Percentiles rank a stretch among this genome's conserved stretches.
Evolutionary conservation across 1,140 invertebrate genomes (phyloP).

Genomic region (fruit fly (Drosophila melanogaster)): DNA sequence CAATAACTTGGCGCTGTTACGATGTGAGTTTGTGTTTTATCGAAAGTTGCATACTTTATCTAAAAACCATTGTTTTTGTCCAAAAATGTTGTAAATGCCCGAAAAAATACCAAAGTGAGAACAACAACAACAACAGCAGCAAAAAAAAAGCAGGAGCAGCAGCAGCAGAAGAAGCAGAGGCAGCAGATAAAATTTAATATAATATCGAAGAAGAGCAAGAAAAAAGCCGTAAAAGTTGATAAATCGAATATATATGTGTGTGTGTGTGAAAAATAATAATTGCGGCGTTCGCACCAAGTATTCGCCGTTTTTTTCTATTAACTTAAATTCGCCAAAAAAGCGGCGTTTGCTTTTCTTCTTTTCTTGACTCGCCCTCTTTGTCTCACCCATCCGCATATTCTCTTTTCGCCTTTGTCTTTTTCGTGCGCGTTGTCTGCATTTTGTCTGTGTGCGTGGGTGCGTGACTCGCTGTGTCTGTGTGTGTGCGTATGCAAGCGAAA

Average conservation of each 20-base stretch:
- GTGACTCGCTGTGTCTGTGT: slow-evolving; percentile 20
- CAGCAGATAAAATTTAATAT: slow-evolving; percentile 22
- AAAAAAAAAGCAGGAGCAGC: slow-evolving; percentile 10
- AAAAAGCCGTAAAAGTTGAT: not conserved
- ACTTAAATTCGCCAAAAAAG: slow-evolving; percentile 15
- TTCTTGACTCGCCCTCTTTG: slow-evolving; percentile 37
- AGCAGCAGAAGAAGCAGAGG: slow-evolving; percentile 5
- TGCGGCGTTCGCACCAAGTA: slow-evolving; percentile 5
- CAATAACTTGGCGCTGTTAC: slow-evolving; percentile 5
- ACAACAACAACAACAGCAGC: slow-evolving; percentile 25
- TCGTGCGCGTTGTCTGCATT: slow-evolving; percentile 40
- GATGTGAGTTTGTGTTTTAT: slow-evolving; percentile 33
- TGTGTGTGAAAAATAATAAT: slow-evolving; percentile 21
- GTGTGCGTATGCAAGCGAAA: slow-evolving; percentile 10
- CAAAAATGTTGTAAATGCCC: not conserved
- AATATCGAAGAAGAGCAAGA: not conserved
- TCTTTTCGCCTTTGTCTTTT: slow-evolving; percentile 50
- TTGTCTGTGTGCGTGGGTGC: slow-evolving; percentile 14
- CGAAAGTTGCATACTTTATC: slow-evolving; percentile 17
- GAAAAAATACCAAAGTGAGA: not conserved
- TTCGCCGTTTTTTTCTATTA: slow-evolving; percentile 3
- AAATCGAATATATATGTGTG: slow-evolving; percentile 6
- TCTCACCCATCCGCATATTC: slow-evolving; percentile 31
- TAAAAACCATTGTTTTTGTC: slow-evolving; percentile 16
- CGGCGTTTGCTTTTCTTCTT: slow-evolving; percentile 23